These are phyloP conservation scores for Erythrocercus mccallii DNA, from an alignment of 2,113 vertebrate species.

Conservation along the genomic window DNA sequence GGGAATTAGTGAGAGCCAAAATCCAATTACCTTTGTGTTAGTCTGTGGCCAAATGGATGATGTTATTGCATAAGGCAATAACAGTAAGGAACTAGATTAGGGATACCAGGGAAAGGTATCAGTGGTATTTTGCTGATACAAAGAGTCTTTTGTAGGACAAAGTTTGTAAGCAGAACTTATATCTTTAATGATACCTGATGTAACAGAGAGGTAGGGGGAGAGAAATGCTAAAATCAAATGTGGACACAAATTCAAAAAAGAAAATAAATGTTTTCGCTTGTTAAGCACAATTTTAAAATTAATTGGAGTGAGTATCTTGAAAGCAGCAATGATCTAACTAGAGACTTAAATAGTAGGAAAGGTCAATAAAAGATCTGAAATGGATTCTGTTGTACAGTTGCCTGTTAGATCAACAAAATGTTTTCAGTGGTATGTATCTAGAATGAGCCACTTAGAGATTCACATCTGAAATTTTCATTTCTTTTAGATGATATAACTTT, in stretches of 20 bases:
- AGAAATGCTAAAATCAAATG: background rate
- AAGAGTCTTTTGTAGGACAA: background rate
- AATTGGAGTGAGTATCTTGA: background rate
- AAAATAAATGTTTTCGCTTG: background rate
- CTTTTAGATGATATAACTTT: background rate
- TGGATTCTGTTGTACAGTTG: background rate
- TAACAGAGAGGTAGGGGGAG: rapidly evolving
- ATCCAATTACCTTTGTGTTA: background rate
- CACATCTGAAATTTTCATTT: background rate
- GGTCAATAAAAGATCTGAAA: background rate
- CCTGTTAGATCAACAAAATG: background rate
- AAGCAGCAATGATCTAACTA: background rate
- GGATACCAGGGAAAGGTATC: background rate
- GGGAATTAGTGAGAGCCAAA: background rate
- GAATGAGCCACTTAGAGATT: background rate
- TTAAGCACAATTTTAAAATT: background rate
- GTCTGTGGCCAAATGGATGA: background rate
- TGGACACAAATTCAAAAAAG: no score
- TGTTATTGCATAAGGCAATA: background rate
- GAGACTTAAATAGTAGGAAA: background rate
- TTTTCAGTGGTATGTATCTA: background rate
- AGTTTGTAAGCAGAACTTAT: background rate
- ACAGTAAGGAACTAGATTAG: background rate
- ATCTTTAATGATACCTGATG: background rate
- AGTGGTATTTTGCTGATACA: background rate